These are phyloP conservation scores for Mus spicilegus DNA, from an alignment of 2,113 vertebrate genomes.

Conservation along the genomic window DNA sequence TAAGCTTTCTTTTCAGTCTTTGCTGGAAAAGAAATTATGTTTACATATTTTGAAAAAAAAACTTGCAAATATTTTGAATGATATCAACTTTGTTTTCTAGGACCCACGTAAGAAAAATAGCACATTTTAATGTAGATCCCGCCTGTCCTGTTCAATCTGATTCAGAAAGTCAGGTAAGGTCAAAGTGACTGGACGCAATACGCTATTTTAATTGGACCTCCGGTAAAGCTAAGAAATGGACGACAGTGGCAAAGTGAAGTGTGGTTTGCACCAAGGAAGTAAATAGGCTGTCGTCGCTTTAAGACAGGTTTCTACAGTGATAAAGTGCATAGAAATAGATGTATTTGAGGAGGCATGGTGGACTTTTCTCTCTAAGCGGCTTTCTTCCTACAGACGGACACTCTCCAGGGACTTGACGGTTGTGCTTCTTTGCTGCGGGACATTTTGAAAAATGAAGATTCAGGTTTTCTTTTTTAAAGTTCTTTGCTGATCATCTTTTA, in stretches of 20 bases:
- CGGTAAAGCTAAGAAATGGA: not conserved
- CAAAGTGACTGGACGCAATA: not conserved
- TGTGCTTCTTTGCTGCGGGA: slow-evolving; percentile 92
- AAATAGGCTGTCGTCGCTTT: not conserved
- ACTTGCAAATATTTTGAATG: slow-evolving; percentile 7
- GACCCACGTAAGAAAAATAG: slow-evolving; percentile 80
- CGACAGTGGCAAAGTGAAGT: not conserved
- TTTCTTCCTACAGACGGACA: slow-evolving; percentile 86
- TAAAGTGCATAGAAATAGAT: slow-evolving; percentile 40
- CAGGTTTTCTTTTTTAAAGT: slow-evolving; percentile 64
- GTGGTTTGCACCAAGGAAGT: not conserved
- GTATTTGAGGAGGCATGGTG: not conserved
- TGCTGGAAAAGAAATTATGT: slow-evolving; percentile 37
- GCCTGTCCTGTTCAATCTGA: slow-evolving; percentile 90
- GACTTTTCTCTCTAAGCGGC: slow-evolving; percentile 56
- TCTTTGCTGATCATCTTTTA: slow-evolving; percentile 56
- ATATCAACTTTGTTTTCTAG: slow-evolving; percentile 78
- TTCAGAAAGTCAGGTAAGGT: slow-evolving; percentile 92
- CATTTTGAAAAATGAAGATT: slow-evolving; percentile 90
- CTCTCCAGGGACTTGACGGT: slow-evolving; percentile 89
- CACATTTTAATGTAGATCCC: slow-evolving; percentile 80
- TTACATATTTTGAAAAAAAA: slow-evolving; percentile 4
- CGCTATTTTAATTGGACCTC: not conserved
- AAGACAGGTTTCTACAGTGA: slow-evolving; percentile 45
- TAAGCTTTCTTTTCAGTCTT: slow-evolving; percentile 8